Evolutionary conservation across 2,888 invertebrate species (phyloP).

Genomic region (Zaprionus bogoriensis): DNA sequence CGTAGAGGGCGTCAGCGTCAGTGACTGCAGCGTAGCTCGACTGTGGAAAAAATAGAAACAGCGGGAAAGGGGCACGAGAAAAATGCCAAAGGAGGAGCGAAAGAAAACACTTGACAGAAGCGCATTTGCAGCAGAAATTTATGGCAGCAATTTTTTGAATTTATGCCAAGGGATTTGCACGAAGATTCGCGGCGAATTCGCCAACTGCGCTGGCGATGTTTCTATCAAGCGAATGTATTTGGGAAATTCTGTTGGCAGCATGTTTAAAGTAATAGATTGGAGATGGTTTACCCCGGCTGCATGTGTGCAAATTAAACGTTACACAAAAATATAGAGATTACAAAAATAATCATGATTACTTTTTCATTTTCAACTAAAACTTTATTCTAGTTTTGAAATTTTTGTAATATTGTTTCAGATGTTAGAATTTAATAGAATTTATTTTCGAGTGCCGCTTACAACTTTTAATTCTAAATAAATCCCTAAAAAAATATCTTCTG

Average conservation of each 20-base stretch:
- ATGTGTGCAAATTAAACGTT: too few relatives aligned
- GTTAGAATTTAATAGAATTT: too few relatives aligned
- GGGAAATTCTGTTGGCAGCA: background rate
- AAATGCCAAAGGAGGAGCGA: conserved; percentile 1
- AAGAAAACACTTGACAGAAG: conserved; percentile 39
- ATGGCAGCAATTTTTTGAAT: conserved; percentile 45
- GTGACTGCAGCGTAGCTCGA: conserved; percentile 2
- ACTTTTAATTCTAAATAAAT: too few relatives aligned
- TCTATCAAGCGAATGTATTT: conserved; percentile 1
- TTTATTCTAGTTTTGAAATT: too few relatives aligned
- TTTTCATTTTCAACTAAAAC: too few relatives aligned
- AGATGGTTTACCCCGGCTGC: too few relatives aligned
- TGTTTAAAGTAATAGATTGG: too few relatives aligned
- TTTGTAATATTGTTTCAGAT: too few relatives aligned
- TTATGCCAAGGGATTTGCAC: conserved; percentile 38
- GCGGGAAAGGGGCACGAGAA: background rate
- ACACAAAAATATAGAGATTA: too few relatives aligned
- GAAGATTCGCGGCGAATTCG: conserved; percentile 1
- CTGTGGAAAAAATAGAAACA: conserved; percentile 1
- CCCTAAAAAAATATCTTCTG: background rate
- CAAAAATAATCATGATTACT: too few relatives aligned
- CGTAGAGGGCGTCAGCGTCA: conserved; percentile 19
- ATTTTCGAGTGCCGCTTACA: too few relatives aligned
- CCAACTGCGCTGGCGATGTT: background rate
- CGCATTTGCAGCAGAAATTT: conserved; percentile 44